Conservation (phyloP, 2,113 vertebrate genomes). For the Sprattus sprattus region DNA sequence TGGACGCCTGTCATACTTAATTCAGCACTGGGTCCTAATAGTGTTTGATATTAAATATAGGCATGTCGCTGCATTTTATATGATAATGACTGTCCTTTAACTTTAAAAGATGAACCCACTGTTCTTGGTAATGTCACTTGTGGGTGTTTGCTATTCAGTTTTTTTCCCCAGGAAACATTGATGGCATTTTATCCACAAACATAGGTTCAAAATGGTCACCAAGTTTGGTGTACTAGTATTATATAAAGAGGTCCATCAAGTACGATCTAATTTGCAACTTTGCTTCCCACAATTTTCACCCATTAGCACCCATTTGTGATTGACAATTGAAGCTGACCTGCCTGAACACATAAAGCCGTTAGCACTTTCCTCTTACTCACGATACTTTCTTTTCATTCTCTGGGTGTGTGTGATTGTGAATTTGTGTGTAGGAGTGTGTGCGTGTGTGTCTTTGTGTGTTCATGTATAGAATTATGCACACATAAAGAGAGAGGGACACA, state of each 20-base stretch:
- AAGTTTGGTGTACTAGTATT: neutral
- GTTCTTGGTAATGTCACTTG: neutral
- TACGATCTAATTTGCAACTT: neutral
- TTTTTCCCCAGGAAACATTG: neutral
- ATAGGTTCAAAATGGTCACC: neutral
- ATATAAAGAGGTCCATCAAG: neutral
- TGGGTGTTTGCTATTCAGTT: neutral
- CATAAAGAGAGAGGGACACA: neutral
- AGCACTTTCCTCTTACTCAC: neutral
- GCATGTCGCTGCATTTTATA: neutral
- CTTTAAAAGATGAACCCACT: neutral
- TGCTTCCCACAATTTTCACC: neutral
- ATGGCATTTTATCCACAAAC: neutral
- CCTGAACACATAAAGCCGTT: neutral
- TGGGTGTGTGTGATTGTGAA: neutral
- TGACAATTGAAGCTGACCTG: constrained; percentile 3
- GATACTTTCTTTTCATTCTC: neutral
- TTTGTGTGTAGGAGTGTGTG: neutral
- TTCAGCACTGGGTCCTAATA: neutral
- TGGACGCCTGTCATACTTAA: neutral
- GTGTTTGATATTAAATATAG: neutral
- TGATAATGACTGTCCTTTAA: neutral
- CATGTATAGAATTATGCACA: neutral
- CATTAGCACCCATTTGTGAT: constrained; percentile 4
- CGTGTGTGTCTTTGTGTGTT: neutral